Conservation (phyloP, 2,113 vertebrate species). For the Suricata suricatta region DNA sequence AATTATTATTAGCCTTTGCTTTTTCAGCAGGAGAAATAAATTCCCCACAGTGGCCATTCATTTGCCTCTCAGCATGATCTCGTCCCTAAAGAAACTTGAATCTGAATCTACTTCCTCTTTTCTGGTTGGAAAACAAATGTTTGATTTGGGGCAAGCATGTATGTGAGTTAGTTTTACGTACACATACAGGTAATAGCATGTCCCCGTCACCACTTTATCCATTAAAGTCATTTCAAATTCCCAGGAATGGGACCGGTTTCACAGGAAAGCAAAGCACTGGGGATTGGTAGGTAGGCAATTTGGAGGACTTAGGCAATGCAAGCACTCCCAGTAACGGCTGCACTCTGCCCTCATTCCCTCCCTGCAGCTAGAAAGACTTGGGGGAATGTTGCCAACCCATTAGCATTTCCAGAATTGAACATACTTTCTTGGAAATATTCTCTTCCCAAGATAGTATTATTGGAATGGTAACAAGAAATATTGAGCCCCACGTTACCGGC, state of each 20-base stretch:
- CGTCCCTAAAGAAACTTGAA: constrained; percentile 63
- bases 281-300: constrained; percentile 53
- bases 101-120: constrained; percentile 63
- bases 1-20: constrained; percentile 85
- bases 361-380: constrained; percentile 71
- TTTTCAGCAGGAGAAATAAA: constrained; percentile 75
- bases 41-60: constrained; percentile 59
- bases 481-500: constrained; percentile 58
- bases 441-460: constrained; percentile 78
- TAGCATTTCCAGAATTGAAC: constrained; percentile 82
- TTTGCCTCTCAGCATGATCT: constrained; percentile 73
- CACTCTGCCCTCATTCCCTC: constrained; percentile 71
- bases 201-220: neutral
- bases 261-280: constrained; percentile 16
- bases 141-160: constrained; percentile 20
- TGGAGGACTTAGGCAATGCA: constrained; percentile 48
- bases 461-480: constrained; percentile 75
- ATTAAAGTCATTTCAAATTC: neutral
- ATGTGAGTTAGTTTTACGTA: constrained; percentile 12
- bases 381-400: constrained; percentile 78
- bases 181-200: neutral
- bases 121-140: constrained; percentile 61
- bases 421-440: constrained; percentile 82
- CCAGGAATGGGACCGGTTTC: neutral
- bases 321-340: constrained; percentile 55